Evolutionary conservation across 2,797 vertebrate genomes (phyloP).

Genomic region (Siniperca undulata): DNA sequence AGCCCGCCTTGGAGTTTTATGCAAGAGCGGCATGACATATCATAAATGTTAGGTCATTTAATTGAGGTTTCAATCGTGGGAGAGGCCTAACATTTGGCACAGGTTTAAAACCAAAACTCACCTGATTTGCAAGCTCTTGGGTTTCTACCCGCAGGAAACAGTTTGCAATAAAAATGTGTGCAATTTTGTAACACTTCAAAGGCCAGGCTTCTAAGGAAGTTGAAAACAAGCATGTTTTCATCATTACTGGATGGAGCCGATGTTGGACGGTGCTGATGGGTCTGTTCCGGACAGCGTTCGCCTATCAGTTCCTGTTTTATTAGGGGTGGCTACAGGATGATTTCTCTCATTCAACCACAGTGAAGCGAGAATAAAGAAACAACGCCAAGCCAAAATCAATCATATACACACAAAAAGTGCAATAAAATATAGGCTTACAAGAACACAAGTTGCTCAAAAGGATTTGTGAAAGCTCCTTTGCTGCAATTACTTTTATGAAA

Average conservation of each 20-base stretch:
- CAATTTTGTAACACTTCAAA: conserved; percentile 23
- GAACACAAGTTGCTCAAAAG: conserved; percentile 26
- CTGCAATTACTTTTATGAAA: conserved; percentile 27
- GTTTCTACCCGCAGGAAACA: conserved; percentile 15
- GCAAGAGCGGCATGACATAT: conserved; percentile 38
- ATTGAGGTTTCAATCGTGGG: conserved; percentile 32
- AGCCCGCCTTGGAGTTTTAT: conserved; percentile 36
- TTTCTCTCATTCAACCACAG: conserved; percentile 47
- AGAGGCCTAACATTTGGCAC: conserved; percentile 35
- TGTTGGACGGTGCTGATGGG: conserved; percentile 36
- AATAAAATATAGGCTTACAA: conserved; percentile 26
- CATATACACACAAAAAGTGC: conserved; percentile 15
- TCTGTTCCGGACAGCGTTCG: conserved; percentile 30
- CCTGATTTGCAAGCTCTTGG: conserved; percentile 30
- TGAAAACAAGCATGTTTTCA: conserved; percentile 53
- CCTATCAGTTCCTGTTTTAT: conserved; percentile 68
- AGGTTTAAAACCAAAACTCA: conserved; percentile 32
- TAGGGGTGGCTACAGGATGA: conserved; percentile 53
- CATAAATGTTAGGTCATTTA: conserved; percentile 53
- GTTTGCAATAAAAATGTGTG: neutral
- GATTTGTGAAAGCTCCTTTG: neutral
- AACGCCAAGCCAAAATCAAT: conserved; percentile 49
- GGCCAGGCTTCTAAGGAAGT: neutral
- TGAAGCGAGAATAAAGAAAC: conserved; percentile 47
- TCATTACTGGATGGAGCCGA: conserved; percentile 54